Conservation (phyloP, 2,113 vertebrate genomes). For the Scartelaos histophorus region DNA sequence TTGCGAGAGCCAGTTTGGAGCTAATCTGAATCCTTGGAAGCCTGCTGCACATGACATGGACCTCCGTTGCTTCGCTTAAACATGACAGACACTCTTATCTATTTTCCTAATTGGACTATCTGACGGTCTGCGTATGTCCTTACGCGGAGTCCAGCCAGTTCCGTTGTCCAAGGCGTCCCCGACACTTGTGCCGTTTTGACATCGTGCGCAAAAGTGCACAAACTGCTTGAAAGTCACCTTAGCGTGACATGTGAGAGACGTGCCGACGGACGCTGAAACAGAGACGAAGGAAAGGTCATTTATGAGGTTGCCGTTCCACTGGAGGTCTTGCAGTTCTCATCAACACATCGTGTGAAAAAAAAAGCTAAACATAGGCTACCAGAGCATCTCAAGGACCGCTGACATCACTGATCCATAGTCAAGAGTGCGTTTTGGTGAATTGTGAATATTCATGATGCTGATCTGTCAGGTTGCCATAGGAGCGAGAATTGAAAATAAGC, state of each 20-base stretch:
- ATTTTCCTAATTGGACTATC: slow-evolving; percentile 58
- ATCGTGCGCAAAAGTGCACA: slow-evolving; percentile 74
- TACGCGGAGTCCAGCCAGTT: slow-evolving; percentile 63
- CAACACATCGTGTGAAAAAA: slow-evolving; percentile 58
- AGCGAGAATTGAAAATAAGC: slow-evolving; percentile 85
- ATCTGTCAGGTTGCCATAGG: slow-evolving; percentile 95
- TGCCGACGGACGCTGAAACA: slow-evolving; percentile 53
- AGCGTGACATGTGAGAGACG: slow-evolving; percentile 72
- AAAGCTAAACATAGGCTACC: slow-evolving; percentile 45
- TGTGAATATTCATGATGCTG: slow-evolving; percentile 92
- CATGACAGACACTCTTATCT: slow-evolving; percentile 46
- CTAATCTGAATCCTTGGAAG: slow-evolving; percentile 71
- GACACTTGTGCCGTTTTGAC: slow-evolving; percentile 62
- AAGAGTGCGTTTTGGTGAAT: slow-evolving; percentile 79
- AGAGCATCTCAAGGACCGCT: slow-evolving; percentile 75
- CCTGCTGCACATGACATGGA: slow-evolving; percentile 73
- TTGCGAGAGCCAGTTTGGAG: slow-evolving; percentile 68
- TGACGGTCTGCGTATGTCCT: slow-evolving; percentile 70
- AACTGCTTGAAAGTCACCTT: slow-evolving; percentile 76
- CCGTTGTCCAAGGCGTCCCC: slow-evolving; percentile 59
- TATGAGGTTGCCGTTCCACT: slow-evolving; percentile 60
- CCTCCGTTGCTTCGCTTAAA: slow-evolving; percentile 53
- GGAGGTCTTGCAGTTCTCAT: slow-evolving; percentile 57
- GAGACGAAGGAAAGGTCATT: slow-evolving; percentile 71
- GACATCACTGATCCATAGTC: slow-evolving; percentile 86